These are phyloP conservation scores for Mungos mungo DNA, from an alignment of 2,113 vertebrate genomes.

Conservation along the genomic window DNA sequence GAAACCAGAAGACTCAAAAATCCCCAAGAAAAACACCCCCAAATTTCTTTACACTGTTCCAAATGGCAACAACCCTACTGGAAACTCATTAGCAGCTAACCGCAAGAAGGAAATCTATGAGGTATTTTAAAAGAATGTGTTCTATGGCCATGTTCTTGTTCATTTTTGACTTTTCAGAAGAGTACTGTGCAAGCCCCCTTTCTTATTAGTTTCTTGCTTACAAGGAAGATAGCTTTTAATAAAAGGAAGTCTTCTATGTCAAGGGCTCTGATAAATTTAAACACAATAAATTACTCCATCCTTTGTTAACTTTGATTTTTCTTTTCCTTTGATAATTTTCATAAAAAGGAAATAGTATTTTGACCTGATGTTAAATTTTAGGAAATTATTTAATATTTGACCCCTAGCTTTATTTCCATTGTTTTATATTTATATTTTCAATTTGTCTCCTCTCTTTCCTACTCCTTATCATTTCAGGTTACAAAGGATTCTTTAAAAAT, in stretches of 20 bases:
- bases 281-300: background rate
- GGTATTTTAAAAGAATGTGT: constrained; percentile 79
- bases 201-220: background rate
- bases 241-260: background rate
- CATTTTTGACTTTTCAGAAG: background rate
- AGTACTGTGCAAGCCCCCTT: background rate
- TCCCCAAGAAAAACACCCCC: constrained; percentile 82
- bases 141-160: rapidly evolving
- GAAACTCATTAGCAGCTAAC: constrained; percentile 89
- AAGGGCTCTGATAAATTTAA: background rate
- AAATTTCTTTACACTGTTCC: constrained; percentile 95
- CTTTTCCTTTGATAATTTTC: background rate
- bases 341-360: background rate
- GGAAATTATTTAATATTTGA: background rate
- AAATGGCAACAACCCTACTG: constrained; percentile 96
- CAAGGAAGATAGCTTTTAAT: background rate
- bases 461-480: background rate
- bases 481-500: constrained; percentile 34
- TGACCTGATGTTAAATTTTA: background rate
- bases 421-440: background rate
- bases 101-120: constrained; percentile 94
- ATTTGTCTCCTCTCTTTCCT: background rate
- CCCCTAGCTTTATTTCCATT: background rate
- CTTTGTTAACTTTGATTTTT: background rate
- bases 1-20: constrained; percentile 88